A percentile compares a stretch with the other conserved stretches of the same genome.
Conservation (phyloP, 2,797 vertebrate genomes). For the Enteromius afrohamiltoni region DNA sequence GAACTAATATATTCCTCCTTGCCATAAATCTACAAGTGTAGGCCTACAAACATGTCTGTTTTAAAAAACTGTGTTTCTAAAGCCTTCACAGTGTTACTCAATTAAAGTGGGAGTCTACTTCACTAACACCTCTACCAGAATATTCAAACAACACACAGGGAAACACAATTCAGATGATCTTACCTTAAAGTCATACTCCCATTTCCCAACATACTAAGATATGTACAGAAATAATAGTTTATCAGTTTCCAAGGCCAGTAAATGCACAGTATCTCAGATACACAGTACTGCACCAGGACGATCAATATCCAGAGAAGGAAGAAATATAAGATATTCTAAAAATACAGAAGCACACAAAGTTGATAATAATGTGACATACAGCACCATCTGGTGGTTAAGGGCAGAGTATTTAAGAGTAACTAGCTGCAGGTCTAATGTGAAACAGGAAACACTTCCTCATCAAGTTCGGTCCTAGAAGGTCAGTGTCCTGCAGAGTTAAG, state of each 20-base stretch:
- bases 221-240: slow-evolving; percentile 57
- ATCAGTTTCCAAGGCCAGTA: not conserved
- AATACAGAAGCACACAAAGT: not conserved
- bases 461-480: no score
- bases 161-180: slow-evolving; percentile 65
- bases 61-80: not conserved
- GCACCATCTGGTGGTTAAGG: slow-evolving; percentile 75
- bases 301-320: slow-evolving; percentile 23
- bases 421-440: not conserved
- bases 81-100: not conserved
- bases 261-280: not conserved
- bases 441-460: no score
- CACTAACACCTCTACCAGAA: slow-evolving; percentile 17
- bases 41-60: not conserved
- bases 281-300: not conserved
- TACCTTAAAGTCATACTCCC: slow-evolving; percentile 97
- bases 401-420: not conserved
- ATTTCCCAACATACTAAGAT: slow-evolving; percentile 91
- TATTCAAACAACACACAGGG: slow-evolving; percentile 16
- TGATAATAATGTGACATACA: slow-evolving; percentile 51
- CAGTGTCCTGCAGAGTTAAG: no score
- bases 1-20: slow-evolving; percentile 9
- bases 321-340: not conserved
- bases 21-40: no score
- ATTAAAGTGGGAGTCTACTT: slow-evolving; percentile 13